Conservation (phyloP, 2,888 invertebrate species). For the Brenthis ino region DNA sequence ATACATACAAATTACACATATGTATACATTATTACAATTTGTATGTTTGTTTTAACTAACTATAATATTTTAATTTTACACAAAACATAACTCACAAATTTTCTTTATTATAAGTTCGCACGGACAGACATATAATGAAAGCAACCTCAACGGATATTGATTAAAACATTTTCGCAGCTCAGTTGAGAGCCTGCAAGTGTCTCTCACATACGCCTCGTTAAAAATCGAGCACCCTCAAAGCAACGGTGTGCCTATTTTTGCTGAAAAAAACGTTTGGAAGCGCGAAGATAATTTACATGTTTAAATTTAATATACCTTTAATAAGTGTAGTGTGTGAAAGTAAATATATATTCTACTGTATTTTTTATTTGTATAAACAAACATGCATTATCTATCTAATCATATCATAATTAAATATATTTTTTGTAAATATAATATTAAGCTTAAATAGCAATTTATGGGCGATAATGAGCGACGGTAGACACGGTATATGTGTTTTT, state of each 20-base stretch:
- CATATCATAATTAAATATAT: too few relatives aligned
- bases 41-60: too few relatives aligned
- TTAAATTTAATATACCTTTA: constrained; percentile 8
- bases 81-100: too few relatives aligned
- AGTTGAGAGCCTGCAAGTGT: constrained; percentile 32
- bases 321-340: background rate
- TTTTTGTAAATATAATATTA: too few relatives aligned
- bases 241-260: constrained; percentile 28
- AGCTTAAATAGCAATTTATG: too few relatives aligned
- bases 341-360: background rate
- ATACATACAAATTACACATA: too few relatives aligned
- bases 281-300: constrained; percentile 21
- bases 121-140: constrained; percentile 29
- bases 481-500: too few relatives aligned
- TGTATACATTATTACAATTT: too few relatives aligned
- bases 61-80: too few relatives aligned
- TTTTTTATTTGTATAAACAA: background rate
- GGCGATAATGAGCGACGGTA: too few relatives aligned
- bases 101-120: constrained; percentile 1
- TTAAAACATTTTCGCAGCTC: constrained; percentile 40
- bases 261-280: constrained; percentile 22
- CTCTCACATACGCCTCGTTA: constrained; percentile 46
- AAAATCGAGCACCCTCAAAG: constrained; percentile 42
- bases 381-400: too few relatives aligned
- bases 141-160: constrained; percentile 35